A percentile compares a stretch with the other conserved stretches of the same genome.
These are phyloP conservation scores for Ennomos fuscantarius DNA, from an alignment of 2,888 invertebrate species.

Conservation along the genomic window DNA sequence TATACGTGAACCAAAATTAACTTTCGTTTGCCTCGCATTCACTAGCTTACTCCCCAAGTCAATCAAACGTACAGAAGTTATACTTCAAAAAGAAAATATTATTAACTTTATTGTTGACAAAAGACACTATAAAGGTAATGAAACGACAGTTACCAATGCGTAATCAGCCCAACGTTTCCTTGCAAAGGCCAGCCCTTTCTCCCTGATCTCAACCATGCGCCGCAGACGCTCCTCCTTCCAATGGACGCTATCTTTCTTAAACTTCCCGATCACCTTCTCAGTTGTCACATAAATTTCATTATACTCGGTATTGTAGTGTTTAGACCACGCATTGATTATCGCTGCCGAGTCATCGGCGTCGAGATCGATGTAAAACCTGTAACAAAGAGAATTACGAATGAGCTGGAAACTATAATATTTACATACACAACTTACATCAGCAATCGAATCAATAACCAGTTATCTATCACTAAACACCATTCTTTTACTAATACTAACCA, in stretches of 20 bases:
- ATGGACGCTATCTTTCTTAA: slow-evolving; percentile 50
- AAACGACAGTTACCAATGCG: slow-evolving; percentile 89
- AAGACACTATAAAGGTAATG: background rate
- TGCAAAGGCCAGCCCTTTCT: slow-evolving; percentile 89
- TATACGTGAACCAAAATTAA: too few species aligned
- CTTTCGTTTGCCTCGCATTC: too few species aligned
- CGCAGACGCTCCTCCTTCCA: slow-evolving; percentile 92
- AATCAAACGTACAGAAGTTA: too few species aligned
- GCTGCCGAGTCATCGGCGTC: background rate
- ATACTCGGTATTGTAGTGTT: slow-evolving; percentile 86
- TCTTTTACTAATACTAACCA: too few species aligned
- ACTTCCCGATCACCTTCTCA: slow-evolving; percentile 50
- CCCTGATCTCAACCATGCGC: slow-evolving; percentile 92
- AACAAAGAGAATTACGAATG: background rate
- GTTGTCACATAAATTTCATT: slow-evolving; percentile 87
- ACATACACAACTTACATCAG: too few species aligned
- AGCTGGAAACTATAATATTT: too few species aligned
- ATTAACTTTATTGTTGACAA: background rate
- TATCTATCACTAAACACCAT: too few species aligned
- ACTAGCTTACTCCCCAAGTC: too few species aligned
- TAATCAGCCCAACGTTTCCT: slow-evolving; percentile 95
- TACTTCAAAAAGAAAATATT: too few species aligned
- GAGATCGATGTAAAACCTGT: slow-evolving; percentile 15
- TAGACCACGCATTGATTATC: slow-evolving; percentile 51
- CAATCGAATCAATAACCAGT: too few species aligned